Conservation (phyloP, 1,140 invertebrate genomes). For the Drosophila equinoxialis region DNA sequence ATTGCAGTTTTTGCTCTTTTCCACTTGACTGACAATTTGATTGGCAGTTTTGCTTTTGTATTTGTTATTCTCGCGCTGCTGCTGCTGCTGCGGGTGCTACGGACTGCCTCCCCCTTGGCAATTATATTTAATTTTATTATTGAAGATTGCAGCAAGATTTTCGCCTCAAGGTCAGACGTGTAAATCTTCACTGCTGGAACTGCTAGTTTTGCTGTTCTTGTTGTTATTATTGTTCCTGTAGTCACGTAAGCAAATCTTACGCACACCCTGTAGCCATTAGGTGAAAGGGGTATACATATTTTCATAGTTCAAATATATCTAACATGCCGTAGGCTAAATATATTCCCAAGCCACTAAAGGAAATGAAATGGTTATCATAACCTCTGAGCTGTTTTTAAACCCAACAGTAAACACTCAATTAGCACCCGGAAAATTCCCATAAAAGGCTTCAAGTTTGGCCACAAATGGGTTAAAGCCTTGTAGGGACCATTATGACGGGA, state of each 20-base stretch:
- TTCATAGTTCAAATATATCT: background rate
- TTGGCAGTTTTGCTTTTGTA: constrained; percentile 72
- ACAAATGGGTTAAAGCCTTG: too few relatives aligned
- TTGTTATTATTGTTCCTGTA: constrained; percentile 24
- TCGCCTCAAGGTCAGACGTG: constrained; percentile 77
- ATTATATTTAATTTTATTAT: constrained; percentile 82
- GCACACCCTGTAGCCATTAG: background rate
- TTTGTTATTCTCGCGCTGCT: constrained; percentile 42
- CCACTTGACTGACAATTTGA: constrained; percentile 81
- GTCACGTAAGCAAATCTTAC: constrained; percentile 73
- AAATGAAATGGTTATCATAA: too few relatives aligned
- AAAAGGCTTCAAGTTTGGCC: too few relatives aligned
- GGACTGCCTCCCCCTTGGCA: constrained; percentile 53
- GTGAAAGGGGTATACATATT: constrained; percentile 1
- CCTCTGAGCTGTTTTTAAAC: too few relatives aligned
- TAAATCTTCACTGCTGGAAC: constrained; percentile 66
- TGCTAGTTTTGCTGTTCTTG: constrained; percentile 9
- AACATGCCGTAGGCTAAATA: background rate
- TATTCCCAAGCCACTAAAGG: background rate
- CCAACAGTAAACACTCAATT: too few relatives aligned
- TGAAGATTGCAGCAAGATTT: constrained; percentile 80
- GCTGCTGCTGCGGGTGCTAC: constrained; percentile 33
- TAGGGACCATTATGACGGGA: too few relatives aligned
- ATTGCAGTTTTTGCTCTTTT: constrained; percentile 77
- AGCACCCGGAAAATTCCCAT: too few relatives aligned